Evolutionary conservation across 2,888 invertebrate genomes (phyloP).

Genomic region (Acrobasis repandana): DNA sequence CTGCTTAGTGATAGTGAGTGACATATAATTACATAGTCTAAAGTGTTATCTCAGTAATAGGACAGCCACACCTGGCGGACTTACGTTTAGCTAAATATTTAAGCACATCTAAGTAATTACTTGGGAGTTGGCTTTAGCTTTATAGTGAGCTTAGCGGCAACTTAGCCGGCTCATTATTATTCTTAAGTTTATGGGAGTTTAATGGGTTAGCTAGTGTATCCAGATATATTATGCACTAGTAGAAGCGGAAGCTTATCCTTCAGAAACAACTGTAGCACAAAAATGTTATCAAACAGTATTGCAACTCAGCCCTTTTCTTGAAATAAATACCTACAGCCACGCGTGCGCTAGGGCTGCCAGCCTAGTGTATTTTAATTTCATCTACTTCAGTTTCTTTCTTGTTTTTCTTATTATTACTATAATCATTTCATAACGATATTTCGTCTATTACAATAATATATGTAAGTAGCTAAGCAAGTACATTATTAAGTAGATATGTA

Average conservation of each 20-base stretch:
- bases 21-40: not conserved
- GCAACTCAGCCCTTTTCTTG: no score
- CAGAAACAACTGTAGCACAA: not conserved
- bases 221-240: not conserved
- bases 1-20: no score
- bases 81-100: slow-evolving; percentile 20
- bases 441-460: no score
- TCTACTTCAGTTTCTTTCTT: no score
- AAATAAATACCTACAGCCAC: no score
- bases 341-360: no score
- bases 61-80: not conserved
- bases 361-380: no score
- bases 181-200: slow-evolving; percentile 7
- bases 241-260: not conserved
- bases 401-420: no score
- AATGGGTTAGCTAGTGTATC: not conserved
- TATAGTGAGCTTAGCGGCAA: slow-evolving; percentile 5
- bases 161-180: slow-evolving; percentile 9
- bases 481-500: no score
- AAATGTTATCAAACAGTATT: no score
- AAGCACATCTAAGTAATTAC: slow-evolving; percentile 20
- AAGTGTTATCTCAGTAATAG: slow-evolving; percentile 13
- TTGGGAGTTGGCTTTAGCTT: slow-evolving; percentile 18
- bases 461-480: no score
- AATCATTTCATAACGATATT: no score